Conservation (phyloP, 2,797 vertebrate genomes). For the Margarornis squamiger region DNA sequence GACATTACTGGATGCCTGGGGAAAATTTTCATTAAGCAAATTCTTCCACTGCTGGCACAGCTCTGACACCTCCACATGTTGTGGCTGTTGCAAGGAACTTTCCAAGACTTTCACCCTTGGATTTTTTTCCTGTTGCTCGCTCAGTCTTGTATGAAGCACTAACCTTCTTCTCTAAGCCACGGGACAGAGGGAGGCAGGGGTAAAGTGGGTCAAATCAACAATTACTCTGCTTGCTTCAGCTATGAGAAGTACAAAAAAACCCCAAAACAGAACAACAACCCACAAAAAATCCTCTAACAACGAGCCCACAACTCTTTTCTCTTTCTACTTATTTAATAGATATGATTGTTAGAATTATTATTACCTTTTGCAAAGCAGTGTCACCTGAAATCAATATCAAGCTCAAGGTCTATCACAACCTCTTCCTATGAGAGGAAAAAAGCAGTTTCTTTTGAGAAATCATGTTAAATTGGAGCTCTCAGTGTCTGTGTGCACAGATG, state of each 20-base stretch:
- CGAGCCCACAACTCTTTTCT: background rate
- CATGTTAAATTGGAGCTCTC: background rate
- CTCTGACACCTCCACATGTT: conserved; percentile 46
- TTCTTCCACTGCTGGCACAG: conserved; percentile 39
- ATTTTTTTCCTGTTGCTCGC: background rate
- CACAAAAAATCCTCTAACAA: fast-evolving
- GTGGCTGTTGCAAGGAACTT: conserved; percentile 51
- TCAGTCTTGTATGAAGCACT: background rate
- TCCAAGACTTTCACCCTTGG: background rate
- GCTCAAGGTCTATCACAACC: background rate
- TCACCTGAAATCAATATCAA: background rate
- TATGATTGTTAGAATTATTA: background rate
- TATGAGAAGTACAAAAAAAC: background rate
- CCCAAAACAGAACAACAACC: background rate
- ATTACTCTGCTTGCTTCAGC: background rate
- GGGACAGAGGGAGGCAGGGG: background rate
- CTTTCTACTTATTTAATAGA: background rate
- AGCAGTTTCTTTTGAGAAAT: background rate
- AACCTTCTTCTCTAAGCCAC: background rate
- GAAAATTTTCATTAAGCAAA: conserved; percentile 74
- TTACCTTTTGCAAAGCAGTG: background rate
- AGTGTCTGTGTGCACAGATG: background rate
- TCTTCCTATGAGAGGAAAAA: background rate
- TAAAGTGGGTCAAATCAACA: background rate
- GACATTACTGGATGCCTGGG: conserved; percentile 68